Conservation (phyloP, 1,140 invertebrate species). For the Scaptomyza hsui region DNA sequence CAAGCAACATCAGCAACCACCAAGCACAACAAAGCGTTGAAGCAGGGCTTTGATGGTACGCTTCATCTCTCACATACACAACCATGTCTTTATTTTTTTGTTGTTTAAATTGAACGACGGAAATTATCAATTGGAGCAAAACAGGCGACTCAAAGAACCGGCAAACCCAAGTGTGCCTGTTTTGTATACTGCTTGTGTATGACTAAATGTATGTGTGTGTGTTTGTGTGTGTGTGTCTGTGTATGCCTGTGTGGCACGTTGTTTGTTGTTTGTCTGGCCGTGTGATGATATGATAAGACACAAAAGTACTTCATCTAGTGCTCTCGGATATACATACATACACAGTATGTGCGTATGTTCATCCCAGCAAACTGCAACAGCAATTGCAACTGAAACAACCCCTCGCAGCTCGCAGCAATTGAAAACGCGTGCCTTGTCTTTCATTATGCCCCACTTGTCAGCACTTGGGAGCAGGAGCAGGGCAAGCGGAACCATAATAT, state of each 20-base stretch:
- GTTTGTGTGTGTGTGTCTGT: constrained; percentile 19
- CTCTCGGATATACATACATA: background rate
- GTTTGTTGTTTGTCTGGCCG: constrained; percentile 46
- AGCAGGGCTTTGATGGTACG: constrained; percentile 64
- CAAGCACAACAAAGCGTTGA: constrained; percentile 48
- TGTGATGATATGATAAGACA: constrained; percentile 62
- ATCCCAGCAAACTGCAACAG: constrained; percentile 22
- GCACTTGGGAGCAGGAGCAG: constrained; percentile 8
- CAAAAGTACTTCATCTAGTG: constrained; percentile 14
- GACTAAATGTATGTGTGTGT: background rate
- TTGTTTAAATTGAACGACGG: constrained; percentile 66
- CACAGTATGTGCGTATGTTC: background rate
- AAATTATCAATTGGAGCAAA: constrained; percentile 76
- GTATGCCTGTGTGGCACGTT: constrained; percentile 31
- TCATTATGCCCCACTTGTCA: constrained; percentile 53
- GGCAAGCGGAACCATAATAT: constrained; percentile 2
- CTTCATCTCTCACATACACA: constrained; percentile 10
- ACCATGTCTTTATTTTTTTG: constrained; percentile 35
- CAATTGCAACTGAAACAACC: constrained; percentile 23
- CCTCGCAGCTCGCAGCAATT: constrained; percentile 6
- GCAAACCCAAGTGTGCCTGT: constrained; percentile 28
- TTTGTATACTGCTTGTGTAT: background rate
- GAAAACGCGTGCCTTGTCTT: constrained; percentile 39
- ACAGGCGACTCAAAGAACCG: constrained; percentile 54
- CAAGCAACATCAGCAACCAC: constrained; percentile 29